These are phyloP conservation scores for Telmatherina bonti DNA, from an alignment of 2,797 vertebrate species.

Conservation along the genomic window DNA sequence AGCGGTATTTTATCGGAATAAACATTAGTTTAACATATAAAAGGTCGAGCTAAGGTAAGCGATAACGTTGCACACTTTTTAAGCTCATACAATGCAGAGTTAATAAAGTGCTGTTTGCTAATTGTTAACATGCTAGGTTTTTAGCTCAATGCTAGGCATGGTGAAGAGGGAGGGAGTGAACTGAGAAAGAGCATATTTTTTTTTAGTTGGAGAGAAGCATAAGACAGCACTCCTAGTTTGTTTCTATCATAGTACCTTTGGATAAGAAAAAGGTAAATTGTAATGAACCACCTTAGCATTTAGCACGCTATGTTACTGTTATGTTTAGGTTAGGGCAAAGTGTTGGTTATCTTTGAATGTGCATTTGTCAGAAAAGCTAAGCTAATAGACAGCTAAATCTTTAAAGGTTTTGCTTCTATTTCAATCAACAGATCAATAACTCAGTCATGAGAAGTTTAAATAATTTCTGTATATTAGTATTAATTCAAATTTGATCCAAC, in stretches of 20 bases:
- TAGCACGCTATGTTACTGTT: background rate
- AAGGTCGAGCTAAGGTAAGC: conserved; percentile 54
- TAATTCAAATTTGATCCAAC: background rate
- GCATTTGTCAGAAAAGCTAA: conserved; percentile 16
- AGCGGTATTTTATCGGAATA: conserved; percentile 44
- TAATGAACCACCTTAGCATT: background rate
- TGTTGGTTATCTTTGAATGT: background rate
- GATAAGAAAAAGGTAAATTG: background rate
- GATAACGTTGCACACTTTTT: background rate
- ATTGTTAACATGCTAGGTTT: conserved; percentile 46
- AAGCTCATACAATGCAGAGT: conserved; percentile 24
- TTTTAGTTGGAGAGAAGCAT: background rate
- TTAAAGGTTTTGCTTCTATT: background rate
- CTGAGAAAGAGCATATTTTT: background rate
- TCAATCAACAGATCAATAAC: background rate
- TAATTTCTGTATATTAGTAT: rapidly evolving
- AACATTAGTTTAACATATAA: conserved; percentile 32
- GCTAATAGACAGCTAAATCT: conserved; percentile 5
- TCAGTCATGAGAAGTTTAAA: background rate
- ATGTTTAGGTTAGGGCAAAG: background rate
- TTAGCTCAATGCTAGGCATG: conserved; percentile 18
- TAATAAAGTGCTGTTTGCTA: conserved; percentile 57
- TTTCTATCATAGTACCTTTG: background rate
- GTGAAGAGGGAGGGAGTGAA: background rate
- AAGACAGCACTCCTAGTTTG: background rate